Conservation (phyloP, 92 coral and sea anemone genomes). For the Epizoanthus illoricatus region DNA sequence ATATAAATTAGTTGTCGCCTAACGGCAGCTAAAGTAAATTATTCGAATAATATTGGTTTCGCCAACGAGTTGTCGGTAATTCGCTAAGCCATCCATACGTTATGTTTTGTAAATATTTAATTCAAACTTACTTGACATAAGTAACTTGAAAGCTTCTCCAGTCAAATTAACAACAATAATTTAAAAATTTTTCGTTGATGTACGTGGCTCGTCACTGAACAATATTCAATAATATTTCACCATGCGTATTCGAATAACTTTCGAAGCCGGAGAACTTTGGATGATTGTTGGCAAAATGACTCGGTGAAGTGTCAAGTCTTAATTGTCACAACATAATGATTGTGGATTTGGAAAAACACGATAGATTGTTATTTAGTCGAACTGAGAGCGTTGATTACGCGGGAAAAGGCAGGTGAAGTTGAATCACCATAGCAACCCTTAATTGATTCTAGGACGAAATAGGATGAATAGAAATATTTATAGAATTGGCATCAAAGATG, state of each 20-base stretch:
- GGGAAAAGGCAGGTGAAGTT: not conserved
- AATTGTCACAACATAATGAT: not conserved
- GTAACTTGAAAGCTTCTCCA: not conserved
- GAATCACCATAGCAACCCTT: not conserved
- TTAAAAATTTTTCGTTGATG: not conserved
- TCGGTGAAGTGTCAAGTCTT: not conserved
- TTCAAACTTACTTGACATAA: not conserved
- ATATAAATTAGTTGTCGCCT: not conserved
- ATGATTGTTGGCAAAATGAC: not conserved
- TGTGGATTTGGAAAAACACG: not conserved
- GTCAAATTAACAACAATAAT: not conserved
- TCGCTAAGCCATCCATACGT: not conserved
- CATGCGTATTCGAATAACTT: not conserved
- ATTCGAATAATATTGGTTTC: not conserved
- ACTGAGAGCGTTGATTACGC: not conserved
- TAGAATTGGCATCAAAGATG: not conserved
- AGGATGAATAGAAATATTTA: not conserved
- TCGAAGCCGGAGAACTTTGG: not conserved
- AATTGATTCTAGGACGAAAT: not conserved
- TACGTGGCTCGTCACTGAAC: not conserved
- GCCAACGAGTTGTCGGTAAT: not conserved
- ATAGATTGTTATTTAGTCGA: not conserved
- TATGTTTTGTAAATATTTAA: slow-evolving; percentile 15
- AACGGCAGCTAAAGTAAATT: not conserved
- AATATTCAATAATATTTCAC: not conserved